Base-by-base conservation (phyloP, 2,797 vertebrate genomes). In the Sebastes trivittatus region DNA sequence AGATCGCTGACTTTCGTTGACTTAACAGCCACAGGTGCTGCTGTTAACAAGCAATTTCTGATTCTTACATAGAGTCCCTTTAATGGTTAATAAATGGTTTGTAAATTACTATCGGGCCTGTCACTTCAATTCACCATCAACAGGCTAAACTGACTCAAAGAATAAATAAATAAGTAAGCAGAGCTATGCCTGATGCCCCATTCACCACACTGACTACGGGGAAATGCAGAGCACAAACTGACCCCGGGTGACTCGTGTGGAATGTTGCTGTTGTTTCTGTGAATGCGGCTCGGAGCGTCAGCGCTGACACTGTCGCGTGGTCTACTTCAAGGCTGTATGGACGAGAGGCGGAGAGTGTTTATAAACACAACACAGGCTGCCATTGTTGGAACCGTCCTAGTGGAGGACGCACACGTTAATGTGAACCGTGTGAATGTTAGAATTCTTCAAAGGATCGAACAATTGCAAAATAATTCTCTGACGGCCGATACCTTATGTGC, bases 211-310 rank as follows among this genome's bases (percentile, higher is more conserved):
- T 62, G 73, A 59, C 16, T 11, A 11, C 11, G 1, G 58, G 66
- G 70, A 61, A 49, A 70, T 8, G 2, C 10, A 2, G 78, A 59
- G 32, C 3, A 13, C 63, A 38, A 49, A 2, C 46, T 71, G 87
- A 86, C 84, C 81, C 63, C 0, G 32, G 64, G 3, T 76, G 84
- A 80, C 82, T 77, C 9, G 49, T 29, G n/a, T 52, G 77, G 88
- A 92, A 90, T 90, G 82, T 8, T 8, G 1, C 46, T 18, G 74
- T 66, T 2, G 54, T 52, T 85, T 72, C 63, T 78, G 63, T 72
- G 87, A 91, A 91, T 81, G 84, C 11, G 5, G 60, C 81, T 78
- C 5, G 7, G 75, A 59, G 72, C 82, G 80, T 89, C 88, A 91
- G 77, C n/a, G 27, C 73, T 83, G 87, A 83, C 63, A 62, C 61